Evolutionary conservation across 2,888 invertebrate species (phyloP), one percentile per base, ranked within the genome.

Genomic region (Yponomeuta evonymella): DNA sequence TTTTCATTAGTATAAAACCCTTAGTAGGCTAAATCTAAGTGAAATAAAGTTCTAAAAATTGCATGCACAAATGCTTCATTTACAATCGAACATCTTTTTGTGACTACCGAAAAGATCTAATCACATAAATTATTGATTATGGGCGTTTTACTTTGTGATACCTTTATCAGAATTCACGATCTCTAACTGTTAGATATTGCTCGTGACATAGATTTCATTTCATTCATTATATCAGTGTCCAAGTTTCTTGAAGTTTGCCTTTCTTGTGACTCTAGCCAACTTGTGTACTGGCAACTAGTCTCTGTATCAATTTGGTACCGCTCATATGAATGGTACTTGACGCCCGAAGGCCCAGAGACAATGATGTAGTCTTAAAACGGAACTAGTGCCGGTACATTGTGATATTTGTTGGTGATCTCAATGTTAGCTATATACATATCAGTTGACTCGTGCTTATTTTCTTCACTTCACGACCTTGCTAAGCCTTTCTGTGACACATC

Each of bases 91-190:
- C 51, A 58, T 58, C 51, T 58, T 58, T 58, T 12, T 58, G 15
- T 15, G 12, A 58, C 15, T 68, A 67, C 29, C 30, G n/a, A 58
- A 58, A 58, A 58, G 15, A 58, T 58, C 51, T 58, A 12, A 58
- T 15, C 51, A 58, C 51, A 58, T 58, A 2, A 58, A 58, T 2
- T 58, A 58, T 58, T 15, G 6, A 43, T 58, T 58, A 87, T 86
- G 92, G 91, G 92, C 92, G 92, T 89, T 91, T 91, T 89, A 89
- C 89, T 91, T 92, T 91, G 92, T 92, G 92, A 92, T 92, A 92
- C 92, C 88, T 92, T 91, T 89, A 87, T 90, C 90, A 88, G 86
- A 85, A 84, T 58, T 88, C 89, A 90, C 69, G 12, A 62, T 69
- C 90, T 88, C 84, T 90, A 87, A 89, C 89, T 91, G 85, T 89